Base-by-base conservation (phyloP, 2,888 invertebrate genomes). In the Patella caerulea region DNA sequence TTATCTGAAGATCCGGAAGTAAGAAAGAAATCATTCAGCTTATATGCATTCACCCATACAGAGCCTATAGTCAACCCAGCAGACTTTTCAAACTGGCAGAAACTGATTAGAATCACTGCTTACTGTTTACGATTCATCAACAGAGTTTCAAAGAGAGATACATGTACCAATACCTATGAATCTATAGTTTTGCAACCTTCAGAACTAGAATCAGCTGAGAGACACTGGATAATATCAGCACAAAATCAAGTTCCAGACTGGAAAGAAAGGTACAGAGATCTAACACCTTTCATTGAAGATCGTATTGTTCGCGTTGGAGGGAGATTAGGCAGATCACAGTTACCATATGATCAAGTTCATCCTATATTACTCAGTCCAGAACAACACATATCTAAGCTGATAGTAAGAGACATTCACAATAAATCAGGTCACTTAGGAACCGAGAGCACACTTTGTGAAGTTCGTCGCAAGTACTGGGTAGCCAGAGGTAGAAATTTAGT, bases 21-120 rank as follows among this genome's bases (percentile, higher is more conserved):
- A 29, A n/a, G 15, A 9, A 74, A 59, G 59, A 74, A 55, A 34
- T 2, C 56, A 17, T 56, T 29, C 17, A 17, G 15, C 11, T 24
- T 74, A 24, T 74, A 65, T 65, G n/a, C 59, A n/a, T 19, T 65
- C 19, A 65, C 59, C 59, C n/a, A 19, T 19, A 65, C 15, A n/a
- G n/a, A 56, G 15, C 24, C 14, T n/a, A 14, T 73, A 24, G 73
- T 73, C n/a, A 69, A 77, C 53, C 69, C 45, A 65, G 7, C 65
- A n/a, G 19, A 14, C 3, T 77, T 65, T 15, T 77, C 77, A 9
- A 53, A 52, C 24, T 77, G 45, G 45, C 72, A 56, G 45, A 72
- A 34, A 73, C 73, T 77, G 34, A 14, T 77, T 3, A 72, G 53
- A 59, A 73, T 77, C 2, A 77, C 77, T 24, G 73, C 73, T n/a